Base-by-base conservation (phyloP, 1,140 invertebrate genomes). In the Drosophila quadrilineata region DNA sequence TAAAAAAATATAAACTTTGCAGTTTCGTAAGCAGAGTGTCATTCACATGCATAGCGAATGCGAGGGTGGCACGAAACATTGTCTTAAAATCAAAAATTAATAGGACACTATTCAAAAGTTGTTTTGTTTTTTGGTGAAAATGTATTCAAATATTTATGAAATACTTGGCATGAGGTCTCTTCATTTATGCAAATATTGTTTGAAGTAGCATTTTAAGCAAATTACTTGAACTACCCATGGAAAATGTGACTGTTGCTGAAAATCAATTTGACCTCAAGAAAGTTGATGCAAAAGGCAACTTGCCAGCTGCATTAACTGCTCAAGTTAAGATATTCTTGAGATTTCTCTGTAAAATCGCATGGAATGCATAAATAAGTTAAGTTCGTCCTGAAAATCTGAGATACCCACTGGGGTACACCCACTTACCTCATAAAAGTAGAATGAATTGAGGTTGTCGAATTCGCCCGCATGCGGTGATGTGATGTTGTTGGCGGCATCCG, bases 341-440 rank as follows among this genome's bases (percentile, higher is more conserved):
- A 16, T 29, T 49, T 69, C 28, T n/a, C n/a, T n/a, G n/a, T n/a
- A n/a, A n/a, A n/a, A n/a, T n/a, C n/a, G n/a, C n/a, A n/a, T n/a
- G n/a, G n/a, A 54, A 71, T 75, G 64, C 77, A 79, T 71, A 79
- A 74, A 62, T 66, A 50, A 67, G 17, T 58, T 53, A 17, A 46
- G n/a, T n/a, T n/a, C n/a, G n/a, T n/a, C n/a, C n/a, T n/a, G n/a
- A n/a, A n/a, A n/a, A n/a, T n/a, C n/a, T n/a, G n/a, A n/a, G n/a
- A 16, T 12, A 17, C 2, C 14, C 31, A n/a, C 12, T 8, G n/a
- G 8, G 33, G 14, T 46, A 52, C 45, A 35, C 14, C 0, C 21
- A 76, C 77, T 22, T 60, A 87, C 84, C 84, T 87, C 77, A 53
- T 85, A 87, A 63, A 87, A 87, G 66, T 84, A 87, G 58, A 87